Evolutionary conservation across 2,797 vertebrate species (phyloP), one percentile per base, ranked within the genome.

Genomic region (Lacerta agilis): DNA sequence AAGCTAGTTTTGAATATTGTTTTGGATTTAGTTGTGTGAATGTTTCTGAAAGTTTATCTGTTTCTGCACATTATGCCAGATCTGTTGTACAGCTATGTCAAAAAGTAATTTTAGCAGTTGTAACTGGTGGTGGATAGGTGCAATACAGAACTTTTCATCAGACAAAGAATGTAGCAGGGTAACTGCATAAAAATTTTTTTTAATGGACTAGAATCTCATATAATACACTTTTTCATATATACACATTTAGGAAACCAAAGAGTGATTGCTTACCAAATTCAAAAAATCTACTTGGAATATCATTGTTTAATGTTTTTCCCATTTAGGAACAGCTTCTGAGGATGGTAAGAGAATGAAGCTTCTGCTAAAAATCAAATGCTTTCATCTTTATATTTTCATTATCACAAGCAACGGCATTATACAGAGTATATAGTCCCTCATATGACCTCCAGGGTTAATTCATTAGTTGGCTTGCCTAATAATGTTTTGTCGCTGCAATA

Each of bases 241-340:
- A 88, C 85, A 72, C 29, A 4, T 41, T 86, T 49, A 25, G 33
- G 49, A 69, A 85, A 85, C 33, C 0, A 85, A 79, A 92, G 25
- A 89, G 29, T 43, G 76, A 87, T 86, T 90, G 90, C 88, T 79
- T 49, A n/a, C 81, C 67, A 87, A 83, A 90, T 71, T 76, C 4
- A 75, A 55, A 83, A 2, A 41, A 95, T 87, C 92, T 95, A 92
- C 96, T 96, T 96, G 93, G 93, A 97, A 96, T 94, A 91, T 96
- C 95, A 94, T 92, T 96, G 86, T 97, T 97, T 97, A 94, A 94
- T 96, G 97, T 95, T 94, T 96, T 95, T 95, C 95, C 95, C 95
- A 87, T 97, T 96, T 95, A 97, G 98, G 98, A 96, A 97, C 97
- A 97, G 97, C 97, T 92, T 97, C 97, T 97, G 97, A 98, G 96